Base-by-base conservation (phyloP, 1,140 invertebrate species). In the Dryas iulia region DNA sequence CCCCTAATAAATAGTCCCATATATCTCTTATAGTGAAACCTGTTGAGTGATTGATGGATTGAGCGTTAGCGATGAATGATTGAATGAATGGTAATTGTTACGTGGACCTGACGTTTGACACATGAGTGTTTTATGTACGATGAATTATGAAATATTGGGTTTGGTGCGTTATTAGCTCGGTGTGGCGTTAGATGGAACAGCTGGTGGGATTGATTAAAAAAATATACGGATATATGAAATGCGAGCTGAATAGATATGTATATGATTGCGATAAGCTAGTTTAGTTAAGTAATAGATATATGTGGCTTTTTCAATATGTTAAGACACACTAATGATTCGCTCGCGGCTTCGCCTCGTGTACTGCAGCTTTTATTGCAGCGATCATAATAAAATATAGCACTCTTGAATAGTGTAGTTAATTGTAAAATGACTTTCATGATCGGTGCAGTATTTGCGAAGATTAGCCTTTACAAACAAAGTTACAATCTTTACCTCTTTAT, bases 21-120 rank as follows among this genome's bases (percentile, higher is more conserved):
- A 91, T 77, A 69, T 90, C 87, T 78, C 81, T 87, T 83, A 91
- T 72, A 71, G 81, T 77, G 79, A 91, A 87, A 84, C 89, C 89
- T 91, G 89, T 86, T 75, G 58, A 47, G 18, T 35, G 82, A 67
- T 77, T 79, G 72, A 54, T 78, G 78, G 76, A 72, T 72, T 74
- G 70, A 58, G 21, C 25, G 69, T 73, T 65, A 74, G 66, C 69
- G 69, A 67, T 60, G 59, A 65, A 67, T 47, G 39, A 47, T 47
- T 35, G 58, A 59, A 59, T 35, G 58, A 59, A 59, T 59, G 58
- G 58, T 33, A 33, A 59, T 26, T 26, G 53, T 56, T 56, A 56
- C 23, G 6, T 56, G 53, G 25, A 56, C 39, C 39, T 47, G 39
- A 47, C 39, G 39, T 47, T 47, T 47, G 39, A 47, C 39, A 18